Evolutionary conservation across 2,113 vertebrate genomes (phyloP), one percentile per base, ranked within the genome.

Genomic region (Sylvia atricapilla): DNA sequence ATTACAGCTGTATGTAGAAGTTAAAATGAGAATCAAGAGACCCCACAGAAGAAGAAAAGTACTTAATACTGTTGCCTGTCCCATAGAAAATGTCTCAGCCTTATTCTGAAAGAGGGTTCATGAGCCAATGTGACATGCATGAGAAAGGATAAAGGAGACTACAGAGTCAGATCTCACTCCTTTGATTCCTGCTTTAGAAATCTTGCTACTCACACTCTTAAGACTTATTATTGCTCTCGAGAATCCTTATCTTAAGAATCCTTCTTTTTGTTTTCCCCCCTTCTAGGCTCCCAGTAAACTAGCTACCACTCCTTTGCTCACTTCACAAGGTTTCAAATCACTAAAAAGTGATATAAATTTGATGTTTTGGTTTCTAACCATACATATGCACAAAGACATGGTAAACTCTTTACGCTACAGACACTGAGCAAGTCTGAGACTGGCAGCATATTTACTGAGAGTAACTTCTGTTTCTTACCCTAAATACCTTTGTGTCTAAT

Each of bases 91-190:
- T 16, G 0, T 56, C 76, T 76, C 44, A 89, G 2, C 4, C 13
- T 59, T 21, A 15, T 11, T 37, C 13, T 64, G 69, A 68, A 87
- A 68, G 28, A 52, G 5, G 4, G 4, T 20, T 27, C n/a, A 31
- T 7, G 2, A 59, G 31, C 17, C n/a, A 35, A 35, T 18, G 43
- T 39, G 10, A 19, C 5, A 53, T 18, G 6, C 22, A 21, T 6
- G 28, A 88, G 46, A 64, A 66, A 76, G 24, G 5, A 19, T 28
- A 59, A 69, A 70, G 52, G 39, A n/a, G 15, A 39, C 13, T 22
- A 31, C 13, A 3, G 1, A 41, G 25, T 30, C 53, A 41, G 8
- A 35, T 58, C 39, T 1, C 1, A 6, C 10, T 63, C 11, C 15
- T 67, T 89, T 2, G 0, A 10, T 28, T 70, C 9, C 75, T 75